phyloP scores from a whole-genome alignment of 2,113 vertebrate species.

The Paratilapia polleni region DNA sequence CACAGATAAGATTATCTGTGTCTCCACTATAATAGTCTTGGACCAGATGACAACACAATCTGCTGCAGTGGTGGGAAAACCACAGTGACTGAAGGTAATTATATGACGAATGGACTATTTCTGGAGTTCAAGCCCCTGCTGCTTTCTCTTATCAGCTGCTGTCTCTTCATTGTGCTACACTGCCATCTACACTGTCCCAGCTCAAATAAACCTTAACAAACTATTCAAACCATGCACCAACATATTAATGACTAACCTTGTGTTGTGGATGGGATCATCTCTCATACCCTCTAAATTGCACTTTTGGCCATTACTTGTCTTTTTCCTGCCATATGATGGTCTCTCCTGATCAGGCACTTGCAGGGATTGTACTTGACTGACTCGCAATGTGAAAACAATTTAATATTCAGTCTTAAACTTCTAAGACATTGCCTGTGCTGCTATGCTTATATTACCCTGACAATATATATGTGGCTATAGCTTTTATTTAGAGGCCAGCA shows the following conservation, averaged over 20 bases:
- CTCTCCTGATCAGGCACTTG: not conserved
- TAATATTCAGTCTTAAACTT: too few relatives aligned
- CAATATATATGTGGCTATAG: too few relatives aligned
- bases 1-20: not conserved
- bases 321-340: not conserved
- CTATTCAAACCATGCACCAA: not conserved
- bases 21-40: not conserved
- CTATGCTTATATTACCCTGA: too few relatives aligned
- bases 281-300: not conserved
- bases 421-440: too few relatives aligned
- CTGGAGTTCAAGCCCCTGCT: not conserved
- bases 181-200: too few relatives aligned
- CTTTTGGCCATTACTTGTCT: not conserved
- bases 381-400: not conserved
- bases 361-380: not conserved
- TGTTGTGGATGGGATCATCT: not conserved
- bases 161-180: too few relatives aligned
- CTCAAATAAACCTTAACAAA: not conserved
- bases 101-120: not conserved
- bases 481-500: too few relatives aligned
- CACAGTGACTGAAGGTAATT: constrained; percentile 1
- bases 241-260: rapidly evolving
- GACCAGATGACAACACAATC: not conserved
- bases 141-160: not conserved
- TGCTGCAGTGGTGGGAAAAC: not conserved